Evolutionary conservation across 30 jellyfish, hydroid and myxozoan genomes (phyloP).

Genomic region (Haliclystus octoradiatus): DNA sequence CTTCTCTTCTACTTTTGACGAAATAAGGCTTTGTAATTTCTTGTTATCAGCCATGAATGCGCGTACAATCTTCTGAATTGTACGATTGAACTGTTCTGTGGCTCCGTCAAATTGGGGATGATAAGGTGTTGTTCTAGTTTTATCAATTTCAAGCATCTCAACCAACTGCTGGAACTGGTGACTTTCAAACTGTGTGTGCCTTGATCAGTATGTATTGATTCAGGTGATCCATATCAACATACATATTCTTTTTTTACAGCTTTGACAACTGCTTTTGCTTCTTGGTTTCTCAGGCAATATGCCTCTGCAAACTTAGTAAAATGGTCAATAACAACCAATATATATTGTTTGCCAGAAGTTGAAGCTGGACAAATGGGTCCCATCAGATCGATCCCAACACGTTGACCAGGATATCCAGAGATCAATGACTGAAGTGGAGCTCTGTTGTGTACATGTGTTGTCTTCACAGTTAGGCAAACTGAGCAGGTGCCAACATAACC

Average conservation of each 20-base stretch:
- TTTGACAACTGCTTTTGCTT: constrained; percentile 24
- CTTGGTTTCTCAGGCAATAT: constrained; percentile 16
- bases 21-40: neutral
- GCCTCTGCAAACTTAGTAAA: constrained; percentile 46
- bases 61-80: neutral
- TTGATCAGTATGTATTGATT: constrained; percentile 15
- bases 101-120: neutral
- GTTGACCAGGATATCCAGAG: constrained; percentile 22
- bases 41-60: neutral
- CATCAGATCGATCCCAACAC: constrained; percentile 30
- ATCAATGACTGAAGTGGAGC: constrained; percentile 32
- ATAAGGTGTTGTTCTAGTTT: constrained; percentile 5
- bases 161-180: neutral
- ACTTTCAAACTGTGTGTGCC: constrained; percentile 9
- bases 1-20: no score
- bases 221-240: constrained; percentile 35
- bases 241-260: constrained; percentile 6
- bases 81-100: neutral
- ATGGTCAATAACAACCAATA: constrained; percentile 44
- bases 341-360: constrained; percentile 32
- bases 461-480: constrained; percentile 16
- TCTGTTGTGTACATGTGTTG: neutral
- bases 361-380: constrained; percentile 47
- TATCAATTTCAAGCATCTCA: neutral
- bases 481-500: constrained; percentile 16